phyloP scores from a whole-genome alignment of 2,113 vertebrate species.

The Lepisosteus oculatus region DNA sequence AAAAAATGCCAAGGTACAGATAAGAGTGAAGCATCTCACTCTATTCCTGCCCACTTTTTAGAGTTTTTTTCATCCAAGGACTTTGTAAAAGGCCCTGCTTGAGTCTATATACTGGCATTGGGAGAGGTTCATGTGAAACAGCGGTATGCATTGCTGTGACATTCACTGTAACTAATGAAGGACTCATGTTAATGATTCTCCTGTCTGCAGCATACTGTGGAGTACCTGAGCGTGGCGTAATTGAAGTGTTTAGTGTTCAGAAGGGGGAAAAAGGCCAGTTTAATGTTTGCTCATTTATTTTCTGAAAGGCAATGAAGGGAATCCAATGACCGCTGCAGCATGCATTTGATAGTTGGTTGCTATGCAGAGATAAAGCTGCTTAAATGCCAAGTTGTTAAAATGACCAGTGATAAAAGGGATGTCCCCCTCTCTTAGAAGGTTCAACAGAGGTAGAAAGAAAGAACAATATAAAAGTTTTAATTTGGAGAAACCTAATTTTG shows the following conservation, averaged over 20 bases:
- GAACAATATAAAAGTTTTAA: neutral
- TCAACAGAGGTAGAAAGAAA: neutral
- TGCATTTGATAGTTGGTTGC: neutral
- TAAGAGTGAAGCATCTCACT: no score
- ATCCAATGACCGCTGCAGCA: neutral
- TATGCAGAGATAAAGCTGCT: neutral
- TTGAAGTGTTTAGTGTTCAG: neutral
- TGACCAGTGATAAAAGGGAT: neutral
- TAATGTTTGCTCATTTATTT: neutral
- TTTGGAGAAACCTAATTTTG: no score
- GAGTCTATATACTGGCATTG: neutral
- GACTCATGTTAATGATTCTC: conserved; percentile 4
- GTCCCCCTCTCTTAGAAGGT: neutral
- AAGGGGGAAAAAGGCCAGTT: neutral
- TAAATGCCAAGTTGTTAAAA: conserved; percentile 2
- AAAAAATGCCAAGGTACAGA: no score
- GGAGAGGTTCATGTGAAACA: neutral
- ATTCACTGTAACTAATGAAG: neutral
- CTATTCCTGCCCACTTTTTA: no score
- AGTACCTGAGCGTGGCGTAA: neutral
- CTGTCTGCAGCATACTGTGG: neutral
- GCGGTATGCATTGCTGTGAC: neutral
- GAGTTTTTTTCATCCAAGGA: no score
- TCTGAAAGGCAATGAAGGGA: neutral
- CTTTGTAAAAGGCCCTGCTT: no score